Evolutionary conservation across 2,888 invertebrate species (phyloP), one percentile per base, ranked within the genome.

Genomic region (Leptopilina myrica): DNA sequence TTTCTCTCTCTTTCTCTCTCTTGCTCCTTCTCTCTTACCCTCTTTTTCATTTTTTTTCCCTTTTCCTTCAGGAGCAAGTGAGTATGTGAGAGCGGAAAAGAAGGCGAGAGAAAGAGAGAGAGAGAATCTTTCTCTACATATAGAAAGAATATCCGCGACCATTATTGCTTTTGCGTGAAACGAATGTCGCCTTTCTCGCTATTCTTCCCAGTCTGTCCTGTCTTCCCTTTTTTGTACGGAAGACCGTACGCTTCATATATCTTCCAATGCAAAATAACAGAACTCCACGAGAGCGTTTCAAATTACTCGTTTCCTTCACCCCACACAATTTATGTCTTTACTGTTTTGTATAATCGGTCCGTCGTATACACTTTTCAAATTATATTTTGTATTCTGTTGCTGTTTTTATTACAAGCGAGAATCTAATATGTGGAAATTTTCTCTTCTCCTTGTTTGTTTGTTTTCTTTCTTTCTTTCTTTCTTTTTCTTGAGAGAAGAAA

Each of bases 111-210:
- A 33, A 33, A 33, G 33, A 33, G 33, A 49, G 12, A 49, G 12
- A 12, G 11, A 49, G 49, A 49, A 4, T 9, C 49, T 49, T 49
- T 62, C 62, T 62, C 15, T 15, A 62, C 67, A 73, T 73, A 73
- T 73, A 73, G 73, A 56, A 73, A 84, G 84, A 87, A 86, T 87
- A 87, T 87, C 87, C 83, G 84, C 76, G 78, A 80, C 79, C 84
- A 84, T 87, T 87, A 87, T 87, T 87, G 87, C 86, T 87, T 87
- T 87, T 86, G 86, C 84, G 86, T 83, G 86, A 81, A 86, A 86
- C 86, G 84, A 83, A 86, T 84, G 78, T 82, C 69, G 69, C 64
- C 73, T 66, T 66, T 69, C n/a, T 65, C 43, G 59, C 62, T 75
- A 77, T 78, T 20, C 43, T 80, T 64, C 26, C 80, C 80, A 79